Evolutionary conservation across 2,888 invertebrate genomes (phyloP), one percentile per base, ranked within the genome.

Genomic region (Acanthoscelides obtectus): DNA sequence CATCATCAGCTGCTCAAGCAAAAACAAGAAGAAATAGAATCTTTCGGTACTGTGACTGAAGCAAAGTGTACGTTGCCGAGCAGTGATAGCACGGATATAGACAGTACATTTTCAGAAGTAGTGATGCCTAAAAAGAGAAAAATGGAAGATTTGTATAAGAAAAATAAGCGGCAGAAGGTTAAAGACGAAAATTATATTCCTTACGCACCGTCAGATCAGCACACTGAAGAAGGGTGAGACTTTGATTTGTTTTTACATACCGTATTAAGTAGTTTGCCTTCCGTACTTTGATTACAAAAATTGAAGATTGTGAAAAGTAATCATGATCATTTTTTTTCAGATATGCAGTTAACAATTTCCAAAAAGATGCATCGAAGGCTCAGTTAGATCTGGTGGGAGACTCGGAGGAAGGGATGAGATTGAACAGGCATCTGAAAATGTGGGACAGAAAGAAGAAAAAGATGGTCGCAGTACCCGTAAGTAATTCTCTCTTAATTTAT

Each of bases 361-460:
- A 92, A 77, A 88, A 89, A 63, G 93, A 96, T 78, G 96, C 95
- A 0, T 89, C 90, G 67, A 89, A 89, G 22, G 94, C 92, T 0
- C 91, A 94, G 78, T 87, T 99, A 76, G 98, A 98, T 82, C 85
- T 99, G 77, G 90, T 90, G 8, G 94, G 92, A 8, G 97, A 97
- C 86, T 93, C 93, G 74, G 91, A 90, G 67, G 91, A 92, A 22
- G 86, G 86, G 0, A 87, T 90, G 73, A 88, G 90, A 45, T 86
- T 89, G 69, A 88, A 89, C 69, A 88, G 87, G 1, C 89, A 90
- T 75, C 85, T 90, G 77, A 90, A 92, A 82, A 92, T 91, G 82
- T 98, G 99, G 99, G 98, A 99, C 87, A 89, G 97, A 69, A 96
- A 97, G 83, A 93, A 94, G 85, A 99, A 98, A 89, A 98, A 96